Percentiles rank a stretch among this genome's conserved stretches.
Evolutionary conservation across 2,888 invertebrate species (phyloP).

Genomic region (Lithodes maja): DNA sequence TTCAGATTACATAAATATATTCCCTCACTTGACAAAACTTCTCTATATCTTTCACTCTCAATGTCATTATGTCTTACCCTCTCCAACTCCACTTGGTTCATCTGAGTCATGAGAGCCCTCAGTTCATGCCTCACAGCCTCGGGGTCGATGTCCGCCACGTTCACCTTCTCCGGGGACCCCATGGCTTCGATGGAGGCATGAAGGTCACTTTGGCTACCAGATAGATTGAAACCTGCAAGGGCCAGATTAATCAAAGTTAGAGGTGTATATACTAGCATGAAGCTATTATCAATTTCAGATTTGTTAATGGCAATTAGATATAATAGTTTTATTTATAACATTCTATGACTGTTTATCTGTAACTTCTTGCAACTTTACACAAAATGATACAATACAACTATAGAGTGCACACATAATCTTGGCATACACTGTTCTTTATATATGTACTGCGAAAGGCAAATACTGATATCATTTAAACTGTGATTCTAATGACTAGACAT

Average conservation of each 20-base stretch:
- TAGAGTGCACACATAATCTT: no score
- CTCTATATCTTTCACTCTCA: background rate
- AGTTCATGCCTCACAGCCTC: conserved; percentile 93
- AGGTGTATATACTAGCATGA: background rate
- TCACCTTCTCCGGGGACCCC: conserved; percentile 58
- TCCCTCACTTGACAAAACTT: background rate
- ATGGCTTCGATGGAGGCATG: conserved; percentile 55
- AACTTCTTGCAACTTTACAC: no score
- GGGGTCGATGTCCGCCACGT: conserved; percentile 89
- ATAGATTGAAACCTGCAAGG: conserved; percentile 60
- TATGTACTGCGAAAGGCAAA: no score
- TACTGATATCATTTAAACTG: no score
- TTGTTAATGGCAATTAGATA: no score
- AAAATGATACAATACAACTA: no score
- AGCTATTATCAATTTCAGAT: no score
- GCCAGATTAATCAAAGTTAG: background rate
- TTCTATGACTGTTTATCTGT: no score
- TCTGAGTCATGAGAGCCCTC: conserved; percentile 92
- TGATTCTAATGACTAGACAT: no score
- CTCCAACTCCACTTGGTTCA: conserved; percentile 93
- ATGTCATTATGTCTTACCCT: conserved; percentile 78
- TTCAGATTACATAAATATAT: background rate
- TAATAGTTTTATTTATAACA: no score
- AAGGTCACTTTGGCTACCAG: conserved; percentile 63
- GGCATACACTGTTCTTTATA: no score